Conservation (phyloP, 2,888 invertebrate species). For the Willowsia nigromaculata region DNA sequence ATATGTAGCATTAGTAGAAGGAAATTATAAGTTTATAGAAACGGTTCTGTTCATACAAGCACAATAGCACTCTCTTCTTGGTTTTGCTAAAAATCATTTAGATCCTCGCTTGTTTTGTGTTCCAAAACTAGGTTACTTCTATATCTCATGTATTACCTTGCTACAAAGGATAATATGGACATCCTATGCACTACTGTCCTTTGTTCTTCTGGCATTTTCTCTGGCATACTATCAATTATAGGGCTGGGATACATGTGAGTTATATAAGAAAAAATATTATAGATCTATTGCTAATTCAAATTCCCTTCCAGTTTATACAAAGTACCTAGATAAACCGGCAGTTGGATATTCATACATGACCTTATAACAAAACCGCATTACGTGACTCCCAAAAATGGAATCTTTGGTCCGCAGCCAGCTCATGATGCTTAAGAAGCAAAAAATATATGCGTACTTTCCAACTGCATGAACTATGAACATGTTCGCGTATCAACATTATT, state of each 20-base stretch:
- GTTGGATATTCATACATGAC: constrained; percentile 21
- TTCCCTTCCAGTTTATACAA: constrained; percentile 7
- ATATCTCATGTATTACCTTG: too few relatives aligned
- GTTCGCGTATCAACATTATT: neutral
- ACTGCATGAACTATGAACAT: neutral
- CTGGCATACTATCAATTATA: neutral
- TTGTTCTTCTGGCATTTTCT: neutral
- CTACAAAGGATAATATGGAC: too few relatives aligned
- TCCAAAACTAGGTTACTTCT: too few relatives aligned
- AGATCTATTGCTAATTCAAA: constrained; percentile 16
- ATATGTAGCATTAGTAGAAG: too few relatives aligned
- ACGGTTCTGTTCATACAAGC: too few relatives aligned
- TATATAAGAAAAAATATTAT: constrained; percentile 2
- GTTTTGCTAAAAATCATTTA: too few relatives aligned
- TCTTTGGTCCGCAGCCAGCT: constrained; percentile 66
- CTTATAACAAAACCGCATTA: constrained; percentile 63
- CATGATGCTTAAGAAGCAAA: neutral
- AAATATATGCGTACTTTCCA: neutral
- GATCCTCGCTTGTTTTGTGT: too few relatives aligned
- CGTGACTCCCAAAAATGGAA: constrained; percentile 55
- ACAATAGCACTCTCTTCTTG: too few relatives aligned
- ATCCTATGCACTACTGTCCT: neutral
- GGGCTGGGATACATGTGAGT: neutral
- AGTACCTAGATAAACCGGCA: neutral
- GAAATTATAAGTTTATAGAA: too few relatives aligned